phyloP scores from a whole-genome alignment of 2,113 vertebrate genomes.

The Rhinichthys klamathensis region DNA sequence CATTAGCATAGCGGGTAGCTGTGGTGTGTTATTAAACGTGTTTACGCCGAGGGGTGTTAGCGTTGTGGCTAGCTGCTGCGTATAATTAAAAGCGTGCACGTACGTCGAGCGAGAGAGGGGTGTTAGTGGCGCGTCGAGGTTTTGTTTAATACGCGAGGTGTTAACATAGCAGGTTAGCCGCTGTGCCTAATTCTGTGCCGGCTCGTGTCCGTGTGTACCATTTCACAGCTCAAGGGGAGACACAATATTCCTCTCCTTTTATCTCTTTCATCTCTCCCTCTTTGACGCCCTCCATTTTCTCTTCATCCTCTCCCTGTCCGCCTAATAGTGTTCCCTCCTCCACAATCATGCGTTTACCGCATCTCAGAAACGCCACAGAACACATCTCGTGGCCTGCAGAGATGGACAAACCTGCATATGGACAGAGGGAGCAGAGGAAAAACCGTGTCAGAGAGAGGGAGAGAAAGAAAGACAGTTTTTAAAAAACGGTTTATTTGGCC shows the following conservation, averaged over 20 bases:
- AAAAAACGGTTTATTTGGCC: constrained; percentile 68
- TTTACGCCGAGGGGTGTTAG: constrained; percentile 20
- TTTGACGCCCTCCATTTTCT: constrained; percentile 45
- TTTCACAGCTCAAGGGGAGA: constrained; percentile 56
- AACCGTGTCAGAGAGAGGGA: not conserved
- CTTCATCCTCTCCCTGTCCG: constrained; percentile 44
- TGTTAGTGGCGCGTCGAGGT: not conserved
- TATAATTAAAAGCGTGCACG: constrained; percentile 18
- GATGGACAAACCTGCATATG: not conserved
- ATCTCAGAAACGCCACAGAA: constrained; percentile 22
- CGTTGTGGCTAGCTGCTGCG: constrained; percentile 21
- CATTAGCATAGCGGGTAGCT: constrained; percentile 25
- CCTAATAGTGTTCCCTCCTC: constrained; percentile 41
- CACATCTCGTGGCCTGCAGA: not conserved
- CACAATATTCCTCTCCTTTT: constrained; percentile 47
- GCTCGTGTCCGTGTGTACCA: constrained; percentile 46
- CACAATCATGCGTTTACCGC: constrained; percentile 30
- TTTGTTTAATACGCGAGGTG: constrained; percentile 36
- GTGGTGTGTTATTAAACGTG: constrained; percentile 6
- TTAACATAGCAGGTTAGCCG: constrained; percentile 34
- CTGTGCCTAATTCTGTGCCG: constrained; percentile 43
- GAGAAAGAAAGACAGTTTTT: not conserved
- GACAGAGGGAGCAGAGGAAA: not conserved
- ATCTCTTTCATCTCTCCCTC: constrained; percentile 53
- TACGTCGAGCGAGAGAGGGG: constrained; percentile 17